Conservation (phyloP, 1,140 invertebrate species). For the Ladona fulva region DNA sequence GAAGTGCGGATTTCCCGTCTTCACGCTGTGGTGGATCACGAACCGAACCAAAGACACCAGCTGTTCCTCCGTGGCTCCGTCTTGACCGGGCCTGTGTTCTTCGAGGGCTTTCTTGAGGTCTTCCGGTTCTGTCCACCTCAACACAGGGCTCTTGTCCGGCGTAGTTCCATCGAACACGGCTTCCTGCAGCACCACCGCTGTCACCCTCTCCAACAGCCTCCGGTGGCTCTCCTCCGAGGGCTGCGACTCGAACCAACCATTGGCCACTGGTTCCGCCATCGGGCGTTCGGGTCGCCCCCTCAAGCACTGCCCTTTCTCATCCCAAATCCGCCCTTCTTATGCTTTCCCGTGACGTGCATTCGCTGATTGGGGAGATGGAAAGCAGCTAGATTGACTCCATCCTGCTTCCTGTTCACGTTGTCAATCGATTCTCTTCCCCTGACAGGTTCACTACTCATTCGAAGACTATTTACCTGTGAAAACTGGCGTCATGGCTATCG, state of each 20-base stretch:
- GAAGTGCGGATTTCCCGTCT: constrained; percentile 44
- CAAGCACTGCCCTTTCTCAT: not conserved
- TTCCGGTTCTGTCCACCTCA: constrained; percentile 33
- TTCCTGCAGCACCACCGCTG: constrained; percentile 31
- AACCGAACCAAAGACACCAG: constrained; percentile 34
- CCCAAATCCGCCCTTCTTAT: too few species aligned
- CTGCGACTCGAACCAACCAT: constrained; percentile 21
- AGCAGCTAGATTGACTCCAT: not conserved
- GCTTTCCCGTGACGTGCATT: too few species aligned
- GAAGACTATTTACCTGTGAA: too few species aligned
- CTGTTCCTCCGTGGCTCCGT: constrained; percentile 32
- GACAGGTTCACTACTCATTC: too few species aligned
- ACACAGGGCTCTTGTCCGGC: constrained; percentile 31
- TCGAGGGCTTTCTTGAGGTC: constrained; percentile 33
- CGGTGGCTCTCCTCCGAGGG: constrained; percentile 32
- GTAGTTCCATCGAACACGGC: constrained; percentile 32
- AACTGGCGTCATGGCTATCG: too few species aligned
- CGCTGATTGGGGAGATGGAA: too few species aligned
- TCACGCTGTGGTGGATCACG: constrained; percentile 41
- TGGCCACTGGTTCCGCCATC: not conserved
- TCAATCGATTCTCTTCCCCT: not conserved
- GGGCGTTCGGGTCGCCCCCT: too few species aligned
- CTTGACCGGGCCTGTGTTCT: constrained; percentile 25
- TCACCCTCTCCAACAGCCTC: constrained; percentile 32
- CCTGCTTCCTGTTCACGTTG: not conserved